phyloP scores from a whole-genome alignment of 2,888 invertebrate species.

The Drosophila ochracea region DNA sequence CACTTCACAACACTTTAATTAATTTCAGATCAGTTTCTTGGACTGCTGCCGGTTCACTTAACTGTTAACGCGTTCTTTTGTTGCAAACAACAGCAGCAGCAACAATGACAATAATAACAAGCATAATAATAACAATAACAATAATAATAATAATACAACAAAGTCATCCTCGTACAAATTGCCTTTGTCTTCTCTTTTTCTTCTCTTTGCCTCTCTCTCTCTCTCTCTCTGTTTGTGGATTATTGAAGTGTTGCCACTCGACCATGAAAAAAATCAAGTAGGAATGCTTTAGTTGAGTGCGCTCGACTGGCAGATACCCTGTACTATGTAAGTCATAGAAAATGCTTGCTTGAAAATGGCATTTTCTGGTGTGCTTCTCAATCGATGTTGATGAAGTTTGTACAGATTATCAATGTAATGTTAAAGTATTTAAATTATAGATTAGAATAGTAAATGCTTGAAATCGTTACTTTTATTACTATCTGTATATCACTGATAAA shows the following conservation, averaged over 20 bases:
- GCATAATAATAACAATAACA: slow-evolving; percentile 28
- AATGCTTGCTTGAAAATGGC: not conserved
- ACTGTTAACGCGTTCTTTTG: slow-evolving; percentile 63
- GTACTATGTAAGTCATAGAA: not conserved
- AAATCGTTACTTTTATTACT: not conserved
- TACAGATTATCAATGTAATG: rapidly evolving
- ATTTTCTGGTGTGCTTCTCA: not conserved
- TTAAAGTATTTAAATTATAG: not conserved
- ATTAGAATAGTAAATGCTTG: not conserved
- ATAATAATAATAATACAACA: slow-evolving; percentile 30
- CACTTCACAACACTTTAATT: slow-evolving; percentile 55
- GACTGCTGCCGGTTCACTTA: slow-evolving; percentile 57
- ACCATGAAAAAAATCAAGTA: slow-evolving; percentile 42
- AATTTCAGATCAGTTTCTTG: slow-evolving; percentile 51
- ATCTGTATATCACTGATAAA: not conserved
- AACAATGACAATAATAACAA: slow-evolving; percentile 21
- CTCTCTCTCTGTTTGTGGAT: slow-evolving; percentile 21
- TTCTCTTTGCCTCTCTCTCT: slow-evolving; percentile 8
- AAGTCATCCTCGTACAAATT: slow-evolving; percentile 64
- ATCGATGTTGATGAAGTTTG: not conserved
- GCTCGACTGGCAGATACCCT: slow-evolving; percentile 14
- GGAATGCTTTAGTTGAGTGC: not conserved
- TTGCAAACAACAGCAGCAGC: slow-evolving; percentile 19
- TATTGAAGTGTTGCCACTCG: slow-evolving; percentile 59
- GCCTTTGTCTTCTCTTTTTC: slow-evolving; percentile 60